Base-by-base conservation (phyloP, 1,140 invertebrate genomes). In the Aphelinus certus region DNA sequence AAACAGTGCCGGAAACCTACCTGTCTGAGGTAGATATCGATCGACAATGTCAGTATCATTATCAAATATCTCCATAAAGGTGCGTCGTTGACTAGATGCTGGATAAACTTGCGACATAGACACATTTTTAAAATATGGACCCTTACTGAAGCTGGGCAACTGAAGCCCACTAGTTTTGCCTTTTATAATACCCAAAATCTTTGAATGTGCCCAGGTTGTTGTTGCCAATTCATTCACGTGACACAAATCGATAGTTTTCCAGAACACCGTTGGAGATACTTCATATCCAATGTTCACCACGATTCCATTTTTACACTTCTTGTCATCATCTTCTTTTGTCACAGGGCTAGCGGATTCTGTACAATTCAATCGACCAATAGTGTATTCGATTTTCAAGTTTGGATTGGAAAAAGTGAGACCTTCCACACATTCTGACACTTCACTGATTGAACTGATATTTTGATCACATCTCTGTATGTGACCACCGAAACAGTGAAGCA, bases 281-380 rank as follows among this genome's bases (percentile, higher is more conserved):
- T 73, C 47, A n/a, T 67, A 73, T 2, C 71, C 71, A 7, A 73
- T 46, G 42, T 73, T 60, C 42, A 73, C 47, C 4, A 73, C 7
- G 1, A 60, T 26, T 2, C 71, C 71, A 3, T 66, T 55, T 9
- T 53, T 26, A 43, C 71, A 73, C 26, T 26, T 26, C 26, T 26
- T 26, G 7, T 2, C 51, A 1, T 1, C 6, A 47, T 73, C 57
- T 26, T 66, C 64, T 53, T 55, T 73, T 2, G 64, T 67, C 1
- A 61, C 43, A 3, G 71, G 63, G 1, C 5, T 10, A 3, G 71
- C 64, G 10, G 43, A 51, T 48, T 67, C 55, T 2, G 71, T 61
- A 10, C 71, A 73, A 49, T 4, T 7, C n/a, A 73, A 6, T 42
- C 53, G 9, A 43, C 46, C 42, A 49, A 67, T 47, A 26, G 64